A percentile compares a stretch with the other conserved stretches of the same genome.
phyloP scores from a whole-genome alignment of 2,888 invertebrate genomes.

The Venustoraphidia nigricollis region DNA sequence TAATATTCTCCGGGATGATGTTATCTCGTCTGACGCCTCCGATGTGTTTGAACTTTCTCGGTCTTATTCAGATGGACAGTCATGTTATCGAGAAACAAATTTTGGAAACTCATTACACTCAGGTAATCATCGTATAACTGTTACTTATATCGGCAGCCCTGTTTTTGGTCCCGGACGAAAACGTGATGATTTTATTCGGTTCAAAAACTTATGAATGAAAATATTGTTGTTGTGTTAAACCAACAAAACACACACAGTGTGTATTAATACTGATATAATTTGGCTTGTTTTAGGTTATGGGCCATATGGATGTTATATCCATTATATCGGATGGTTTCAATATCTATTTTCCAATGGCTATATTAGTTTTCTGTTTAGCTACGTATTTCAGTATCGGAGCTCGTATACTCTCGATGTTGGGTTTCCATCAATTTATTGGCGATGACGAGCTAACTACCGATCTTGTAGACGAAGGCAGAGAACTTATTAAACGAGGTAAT shows the following conservation, averaged over 20 bases:
- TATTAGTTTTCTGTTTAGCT: constrained; percentile 80
- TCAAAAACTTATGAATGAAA: too few species aligned
- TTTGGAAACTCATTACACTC: constrained; percentile 87
- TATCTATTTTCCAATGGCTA: constrained; percentile 96
- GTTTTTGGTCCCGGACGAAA: too few species aligned
- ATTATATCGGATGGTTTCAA: constrained; percentile 97
- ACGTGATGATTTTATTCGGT: too few species aligned
- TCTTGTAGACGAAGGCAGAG: constrained; percentile 83
- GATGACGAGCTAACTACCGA: constrained; percentile 89
- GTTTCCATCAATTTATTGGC: constrained; percentile 93
- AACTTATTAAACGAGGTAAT: constrained; percentile 75
- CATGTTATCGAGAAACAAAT: constrained; percentile 69
- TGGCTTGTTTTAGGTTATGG: constrained; percentile 63
- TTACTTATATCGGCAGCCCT: not conserved
- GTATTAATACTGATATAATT: constrained; percentile 5
- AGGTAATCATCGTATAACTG: constrained; percentile 40
- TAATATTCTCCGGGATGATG: constrained; percentile 98
- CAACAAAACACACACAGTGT: too few species aligned
- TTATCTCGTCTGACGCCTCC: constrained; percentile 94
- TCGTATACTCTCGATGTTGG: constrained; percentile 74
- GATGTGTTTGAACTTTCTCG: constrained; percentile 94
- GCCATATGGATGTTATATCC: constrained; percentile 96
- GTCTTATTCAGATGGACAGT: constrained; percentile 95
- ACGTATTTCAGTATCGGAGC: constrained; percentile 92
- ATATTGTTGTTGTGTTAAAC: too few species aligned